Evolutionary conservation across 1,140 invertebrate species (phyloP), one percentile per base, ranked within the genome.

Genomic region (Oedothorax gibbosus): DNA sequence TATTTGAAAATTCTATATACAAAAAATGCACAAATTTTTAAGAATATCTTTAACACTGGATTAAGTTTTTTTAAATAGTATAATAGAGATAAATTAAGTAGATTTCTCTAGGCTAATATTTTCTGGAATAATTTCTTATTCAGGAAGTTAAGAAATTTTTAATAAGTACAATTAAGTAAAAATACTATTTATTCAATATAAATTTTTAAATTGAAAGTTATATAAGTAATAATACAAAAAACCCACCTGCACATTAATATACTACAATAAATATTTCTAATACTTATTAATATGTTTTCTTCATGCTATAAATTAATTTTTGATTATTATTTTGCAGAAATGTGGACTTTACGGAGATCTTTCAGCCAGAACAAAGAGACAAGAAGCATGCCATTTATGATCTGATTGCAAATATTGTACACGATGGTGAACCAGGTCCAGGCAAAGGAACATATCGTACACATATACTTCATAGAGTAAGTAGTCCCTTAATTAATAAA

Each of bases 401-500:
- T 92, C 91, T 99, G 54, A 94, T 99, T 21, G 98, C 97, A 0
- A 99, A 99, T 89, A 96, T 99, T 88, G 96, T 99, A 9, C 99
- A 99, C 89, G 99, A 99, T 89, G 98, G 98, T 10, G 96, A 98
- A 88, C 97, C 98, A 14, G 94, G 94, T 69, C 94, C 96, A 89
- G 97, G 97, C 15, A 91, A 90, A 62, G 92, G 92, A 50, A 98
- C 96, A 0, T 99, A 99, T 90, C 93, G 98, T 86, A 96, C 97
- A 14, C 98, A 99, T 90, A 94, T 99, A 68, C 91, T 99, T 60
- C 98, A 99, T 88, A 96, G 97, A 92, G 96, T 97, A 77, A 94
- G 86, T 85, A 62, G 57, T 18, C 12, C 18, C 12, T 62, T 2
- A 62, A 62, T 62, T 62, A 15, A 3, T 2, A 35, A 35, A 35